phyloP scores from a whole-genome alignment of 2,797 vertebrate species.

The Acomys russatus region DNA sequence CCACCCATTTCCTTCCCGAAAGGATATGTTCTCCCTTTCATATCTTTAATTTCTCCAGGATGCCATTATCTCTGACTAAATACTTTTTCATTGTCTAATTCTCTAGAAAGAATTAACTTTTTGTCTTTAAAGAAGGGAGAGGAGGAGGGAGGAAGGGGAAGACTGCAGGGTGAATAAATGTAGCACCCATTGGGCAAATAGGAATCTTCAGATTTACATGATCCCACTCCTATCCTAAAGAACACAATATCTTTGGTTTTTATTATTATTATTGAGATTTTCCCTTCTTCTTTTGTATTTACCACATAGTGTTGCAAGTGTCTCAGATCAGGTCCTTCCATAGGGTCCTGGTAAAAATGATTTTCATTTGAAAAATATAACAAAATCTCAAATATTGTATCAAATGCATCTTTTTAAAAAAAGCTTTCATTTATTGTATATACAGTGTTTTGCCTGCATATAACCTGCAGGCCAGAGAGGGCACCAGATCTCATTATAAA shows the following conservation, averaged over 20 bases:
- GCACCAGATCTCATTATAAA: no score
- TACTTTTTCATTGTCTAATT: background rate
- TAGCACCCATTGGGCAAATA: background rate
- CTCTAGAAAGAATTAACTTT: background rate
- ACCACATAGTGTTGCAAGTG: background rate
- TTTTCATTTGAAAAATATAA: background rate
- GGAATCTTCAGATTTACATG: background rate
- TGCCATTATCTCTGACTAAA: background rate
- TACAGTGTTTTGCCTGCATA: no score
- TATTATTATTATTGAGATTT: background rate
- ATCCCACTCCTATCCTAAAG: background rate
- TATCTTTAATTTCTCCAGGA: slow-evolving; percentile 11
- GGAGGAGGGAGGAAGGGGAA: background rate
- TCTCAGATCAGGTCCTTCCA: background rate
- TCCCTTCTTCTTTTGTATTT: background rate
- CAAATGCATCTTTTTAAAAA: background rate
- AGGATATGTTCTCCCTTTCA: background rate
- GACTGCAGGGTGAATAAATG: background rate
- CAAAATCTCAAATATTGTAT: background rate
- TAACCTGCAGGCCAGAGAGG: no score
- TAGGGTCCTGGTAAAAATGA: background rate
- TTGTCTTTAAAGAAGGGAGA: background rate
- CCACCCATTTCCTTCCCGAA: background rate
- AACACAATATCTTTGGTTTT: background rate
- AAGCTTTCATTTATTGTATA: no score